Percentiles rank a stretch among this genome's conserved stretches.
These are phyloP conservation scores for Toxotes jaculatrix DNA, from an alignment of 2,113 vertebrate genomes.

Conservation along the genomic window DNA sequence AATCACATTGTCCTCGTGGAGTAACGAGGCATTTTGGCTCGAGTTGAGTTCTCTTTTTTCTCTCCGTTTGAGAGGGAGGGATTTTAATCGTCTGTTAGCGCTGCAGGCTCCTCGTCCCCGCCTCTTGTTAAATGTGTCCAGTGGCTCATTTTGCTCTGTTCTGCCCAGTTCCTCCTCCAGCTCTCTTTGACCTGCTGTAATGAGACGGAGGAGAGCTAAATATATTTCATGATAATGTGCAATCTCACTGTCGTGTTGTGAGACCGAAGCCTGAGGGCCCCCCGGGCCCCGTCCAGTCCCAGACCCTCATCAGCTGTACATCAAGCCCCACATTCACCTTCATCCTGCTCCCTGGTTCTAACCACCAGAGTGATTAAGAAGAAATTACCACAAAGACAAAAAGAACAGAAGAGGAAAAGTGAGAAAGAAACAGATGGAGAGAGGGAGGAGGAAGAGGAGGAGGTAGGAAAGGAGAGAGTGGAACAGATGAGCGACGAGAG, in stretches of 20 bases:
- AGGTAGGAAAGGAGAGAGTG: neutral
- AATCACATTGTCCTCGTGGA: neutral
- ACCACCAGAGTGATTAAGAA: slow-evolving; percentile 1
- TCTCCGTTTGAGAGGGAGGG: neutral
- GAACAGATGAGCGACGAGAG: neutral
- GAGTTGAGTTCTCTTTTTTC: neutral
- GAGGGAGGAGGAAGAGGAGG: neutral
- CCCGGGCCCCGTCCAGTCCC: neutral
- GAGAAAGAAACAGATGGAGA: neutral
- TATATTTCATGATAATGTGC: slow-evolving; percentile 64
- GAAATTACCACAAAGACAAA: slow-evolving; percentile 20
- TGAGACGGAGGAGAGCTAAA: slow-evolving; percentile 53
- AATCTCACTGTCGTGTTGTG: slow-evolving; percentile 47
- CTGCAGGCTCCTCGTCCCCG: neutral
- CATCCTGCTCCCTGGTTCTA: slow-evolving; percentile 30
- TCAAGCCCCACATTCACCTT: slow-evolving; percentile 36
- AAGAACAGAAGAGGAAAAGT: neutral
- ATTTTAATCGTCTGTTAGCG: slow-evolving; percentile 16
- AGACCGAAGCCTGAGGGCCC: slow-evolving; percentile 15
- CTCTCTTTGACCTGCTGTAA: slow-evolving; percentile 66
- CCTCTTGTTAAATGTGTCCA: slow-evolving; percentile 51
- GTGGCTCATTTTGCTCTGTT: slow-evolving; percentile 39
- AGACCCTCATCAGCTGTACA: slow-evolving; percentile 46
- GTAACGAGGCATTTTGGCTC: neutral
- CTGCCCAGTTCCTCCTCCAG: slow-evolving; percentile 44